These are phyloP conservation scores for Dendropsophus ebraccatus DNA, from an alignment of 2,113 vertebrate genomes.

Conservation along the genomic window DNA sequence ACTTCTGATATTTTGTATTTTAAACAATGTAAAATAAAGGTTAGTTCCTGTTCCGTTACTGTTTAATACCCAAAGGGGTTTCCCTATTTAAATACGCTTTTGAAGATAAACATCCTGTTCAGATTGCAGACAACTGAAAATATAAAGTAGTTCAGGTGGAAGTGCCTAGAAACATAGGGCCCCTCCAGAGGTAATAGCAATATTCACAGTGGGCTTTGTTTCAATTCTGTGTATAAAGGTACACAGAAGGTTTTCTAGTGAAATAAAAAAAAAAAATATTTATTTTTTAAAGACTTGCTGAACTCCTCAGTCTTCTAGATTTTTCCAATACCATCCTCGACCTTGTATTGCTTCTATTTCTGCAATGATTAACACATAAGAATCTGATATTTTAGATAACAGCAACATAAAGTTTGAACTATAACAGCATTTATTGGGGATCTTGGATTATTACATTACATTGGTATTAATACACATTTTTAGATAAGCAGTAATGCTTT, in stretches of 20 bases:
- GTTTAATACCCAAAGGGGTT: neutral
- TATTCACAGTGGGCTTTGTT: constrained; percentile 22
- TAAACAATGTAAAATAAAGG: constrained; percentile 23
- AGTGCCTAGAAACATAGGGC: neutral
- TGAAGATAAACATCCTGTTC: neutral
- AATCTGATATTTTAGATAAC: no score
- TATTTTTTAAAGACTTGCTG: neutral
- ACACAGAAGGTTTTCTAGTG: neutral
- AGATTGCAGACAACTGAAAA: neutral
- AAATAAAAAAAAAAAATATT: neutral
- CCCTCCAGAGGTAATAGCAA: constrained; percentile 8
- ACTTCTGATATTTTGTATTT: constrained; percentile 10
- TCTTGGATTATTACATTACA: no score
- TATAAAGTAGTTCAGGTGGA: constrained; percentile 2
- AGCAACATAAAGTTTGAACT: no score
- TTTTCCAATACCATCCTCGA: neutral
- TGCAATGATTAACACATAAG: no score
- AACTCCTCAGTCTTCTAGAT: neutral
- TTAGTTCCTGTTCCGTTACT: neutral
- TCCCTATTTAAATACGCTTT: constrained; percentile 26
- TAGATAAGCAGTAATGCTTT: no score
- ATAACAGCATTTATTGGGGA: no score
- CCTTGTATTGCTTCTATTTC: neutral
- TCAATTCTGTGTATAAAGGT: constrained; percentile 3
- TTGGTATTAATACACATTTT: no score